Evolutionary conservation across 2,888 invertebrate species (phyloP), one percentile per base, ranked within the genome.

Genomic region (Dermolepida albohirtum): DNA sequence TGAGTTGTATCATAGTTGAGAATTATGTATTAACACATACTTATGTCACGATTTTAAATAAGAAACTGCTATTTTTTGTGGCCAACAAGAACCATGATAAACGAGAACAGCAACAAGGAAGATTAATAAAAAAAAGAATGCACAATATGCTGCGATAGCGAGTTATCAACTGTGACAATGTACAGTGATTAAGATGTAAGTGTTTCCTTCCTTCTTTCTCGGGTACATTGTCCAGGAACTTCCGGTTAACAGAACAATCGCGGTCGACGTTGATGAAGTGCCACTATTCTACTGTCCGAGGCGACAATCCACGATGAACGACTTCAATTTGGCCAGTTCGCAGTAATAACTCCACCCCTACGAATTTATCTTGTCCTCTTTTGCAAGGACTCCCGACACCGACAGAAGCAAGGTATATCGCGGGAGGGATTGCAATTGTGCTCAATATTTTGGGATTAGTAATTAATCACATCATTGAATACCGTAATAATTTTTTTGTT

Each of bases 211-310:
- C 64, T 64, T 41, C 50, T 66, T 66, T 66, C 66, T 47, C 50
- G 34, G 50, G 59, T 44, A 50, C 43, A 44, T 63, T 43, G 68
- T 68, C 57, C 68, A 55, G 34, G 47, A 12, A 64, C 54, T 68
- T 68, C 68, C 68, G 68, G 68, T 68, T 64, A 64, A 39, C 55
- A 40, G 68, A 64, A 64, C 68, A 64, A 64, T 64, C 64, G 52
- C 12, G 29, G 51, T 43, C 49, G 66, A 66, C 66, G 22, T 59
- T 66, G 66, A 66, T 66, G 57, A 66, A 66, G 57, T 57, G 66
- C 49, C 66, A 27, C 66, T 50, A 50, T 66, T 50, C 57, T 49
- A 57, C 40, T 57, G 66, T 66, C 59, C 41, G 57, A 39, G 66
- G 59, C 66, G 66, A 59, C 66, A 66, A 57, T 64, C 51, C 47